Percentiles rank a stretch among this genome's conserved stretches.
These are phyloP conservation scores for Mycteria americana DNA, from an alignment of 2,797 vertebrate species.

Conservation along the genomic window DNA sequence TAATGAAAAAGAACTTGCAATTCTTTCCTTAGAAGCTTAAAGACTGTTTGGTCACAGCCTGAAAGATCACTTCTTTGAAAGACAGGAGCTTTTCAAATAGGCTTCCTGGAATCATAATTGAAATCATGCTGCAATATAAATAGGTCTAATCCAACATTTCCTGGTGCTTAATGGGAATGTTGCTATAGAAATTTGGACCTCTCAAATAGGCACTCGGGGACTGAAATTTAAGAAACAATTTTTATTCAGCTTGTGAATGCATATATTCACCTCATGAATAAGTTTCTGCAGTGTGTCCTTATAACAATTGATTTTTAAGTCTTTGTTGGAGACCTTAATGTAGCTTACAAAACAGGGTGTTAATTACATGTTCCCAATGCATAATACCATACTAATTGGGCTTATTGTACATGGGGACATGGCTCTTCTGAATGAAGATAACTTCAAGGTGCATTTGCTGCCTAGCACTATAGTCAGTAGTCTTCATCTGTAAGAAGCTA, in stretches of 20 bases:
- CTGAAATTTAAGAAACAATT: neutral
- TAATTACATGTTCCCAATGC: neutral
- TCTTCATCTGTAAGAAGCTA: neutral
- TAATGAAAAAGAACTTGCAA: neutral
- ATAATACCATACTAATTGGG: neutral
- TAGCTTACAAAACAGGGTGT: neutral
- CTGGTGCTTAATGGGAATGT: constrained; percentile 39
- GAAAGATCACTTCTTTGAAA: neutral
- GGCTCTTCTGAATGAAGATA: neutral
- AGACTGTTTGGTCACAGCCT: neutral
- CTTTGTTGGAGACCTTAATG: neutral
- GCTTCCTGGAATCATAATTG: constrained; percentile 46
- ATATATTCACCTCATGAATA: neutral
- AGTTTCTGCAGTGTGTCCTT: neutral
- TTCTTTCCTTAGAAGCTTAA: constrained; percentile 4
- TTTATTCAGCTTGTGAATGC: neutral
- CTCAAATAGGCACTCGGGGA: neutral
- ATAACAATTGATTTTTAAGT: neutral
- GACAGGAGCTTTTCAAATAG: constrained; percentile 17
- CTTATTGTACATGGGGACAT: neutral
- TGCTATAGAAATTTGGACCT: constrained; percentile 52
- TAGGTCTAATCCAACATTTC: constrained; percentile 20
- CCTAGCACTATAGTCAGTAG: neutral
- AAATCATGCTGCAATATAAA: constrained; percentile 1
- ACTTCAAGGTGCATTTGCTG: neutral